A percentile compares a stretch with the other conserved stretches of the same genome.
Conservation (phyloP, 2,888 invertebrate genomes). For the Coleophora flavipennella region DNA sequence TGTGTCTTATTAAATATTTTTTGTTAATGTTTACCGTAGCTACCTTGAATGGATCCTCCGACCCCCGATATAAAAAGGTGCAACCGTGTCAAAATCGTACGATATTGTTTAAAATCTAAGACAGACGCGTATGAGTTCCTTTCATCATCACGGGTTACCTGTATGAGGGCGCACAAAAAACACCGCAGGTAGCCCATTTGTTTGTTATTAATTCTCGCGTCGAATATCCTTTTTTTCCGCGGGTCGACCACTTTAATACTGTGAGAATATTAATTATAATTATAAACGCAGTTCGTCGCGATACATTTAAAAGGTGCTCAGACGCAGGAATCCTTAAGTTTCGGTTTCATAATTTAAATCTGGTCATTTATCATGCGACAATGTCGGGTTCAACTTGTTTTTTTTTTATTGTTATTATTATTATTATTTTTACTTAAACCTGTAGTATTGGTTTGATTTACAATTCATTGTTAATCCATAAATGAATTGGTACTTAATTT, state of each 20-base stretch:
- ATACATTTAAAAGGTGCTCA: constrained; percentile 45
- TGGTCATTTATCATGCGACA: constrained; percentile 71
- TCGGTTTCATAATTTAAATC: constrained; percentile 65
- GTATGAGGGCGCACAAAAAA: constrained; percentile 68
- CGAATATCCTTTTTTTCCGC: constrained; percentile 58
- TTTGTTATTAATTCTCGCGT: constrained; percentile 73
- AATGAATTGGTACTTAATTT: too few species aligned
- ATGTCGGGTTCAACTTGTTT: constrained; percentile 61
- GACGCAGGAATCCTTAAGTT: constrained; percentile 44
- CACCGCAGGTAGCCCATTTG: constrained; percentile 72
- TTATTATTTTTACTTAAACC: constrained; percentile 21
- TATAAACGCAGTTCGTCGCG: constrained; percentile 66
- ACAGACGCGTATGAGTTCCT: constrained; percentile 64
- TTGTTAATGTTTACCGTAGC: constrained; percentile 32
- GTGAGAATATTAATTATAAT: constrained; percentile 73
- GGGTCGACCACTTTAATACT: constrained; percentile 65
- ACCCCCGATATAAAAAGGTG: constrained; percentile 52
- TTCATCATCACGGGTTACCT: constrained; percentile 65
- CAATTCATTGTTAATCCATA: too few species aligned
- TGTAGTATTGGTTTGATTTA: neutral
- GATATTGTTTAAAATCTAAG: constrained; percentile 66
- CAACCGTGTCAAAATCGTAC: constrained; percentile 64
- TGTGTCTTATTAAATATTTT: constrained; percentile 28
- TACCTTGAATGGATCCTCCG: constrained; percentile 55
- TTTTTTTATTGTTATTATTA: constrained; percentile 34